Evolutionary conservation across 2,113 vertebrate species (phyloP).

Genomic region (Pardalotus punctatus): DNA sequence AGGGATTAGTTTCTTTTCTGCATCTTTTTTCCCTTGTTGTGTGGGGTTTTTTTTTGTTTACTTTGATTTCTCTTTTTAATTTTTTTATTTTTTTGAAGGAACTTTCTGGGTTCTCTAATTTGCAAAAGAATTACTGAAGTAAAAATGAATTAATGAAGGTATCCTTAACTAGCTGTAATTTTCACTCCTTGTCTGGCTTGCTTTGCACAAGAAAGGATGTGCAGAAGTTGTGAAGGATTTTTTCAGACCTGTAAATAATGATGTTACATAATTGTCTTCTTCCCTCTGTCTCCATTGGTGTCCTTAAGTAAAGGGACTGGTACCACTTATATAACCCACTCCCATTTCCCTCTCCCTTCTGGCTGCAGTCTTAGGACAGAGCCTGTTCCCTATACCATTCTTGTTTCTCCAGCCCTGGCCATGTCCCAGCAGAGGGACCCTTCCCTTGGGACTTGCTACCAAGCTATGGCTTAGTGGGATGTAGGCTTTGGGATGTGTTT

Average conservation of each 20-base stretch:
- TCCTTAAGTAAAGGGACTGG: neutral
- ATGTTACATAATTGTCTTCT: constrained; percentile 7
- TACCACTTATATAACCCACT: neutral
- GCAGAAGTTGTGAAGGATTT: neutral
- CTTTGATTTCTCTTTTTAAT: neutral
- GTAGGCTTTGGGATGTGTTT: neutral
- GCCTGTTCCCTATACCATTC: neutral
- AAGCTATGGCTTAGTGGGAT: fast-evolving
- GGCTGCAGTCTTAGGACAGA: neutral
- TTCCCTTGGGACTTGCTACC: neutral
- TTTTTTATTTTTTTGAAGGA: neutral
- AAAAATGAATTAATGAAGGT: neutral
- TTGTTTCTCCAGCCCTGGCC: neutral
- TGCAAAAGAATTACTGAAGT: neutral
- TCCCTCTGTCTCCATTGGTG: neutral
- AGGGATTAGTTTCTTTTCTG: neutral
- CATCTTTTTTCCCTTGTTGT: neutral
- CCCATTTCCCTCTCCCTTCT: neutral
- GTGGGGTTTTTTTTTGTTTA: neutral
- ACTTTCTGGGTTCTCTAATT: neutral
- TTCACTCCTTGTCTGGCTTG: neutral
- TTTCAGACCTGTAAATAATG: constrained; percentile 26
- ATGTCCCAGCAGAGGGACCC: neutral
- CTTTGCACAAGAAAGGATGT: constrained; percentile 7
- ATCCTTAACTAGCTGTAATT: neutral